phyloP scores from a whole-genome alignment of 2,113 vertebrate species.

The Dasyprocta punctata region DNA sequence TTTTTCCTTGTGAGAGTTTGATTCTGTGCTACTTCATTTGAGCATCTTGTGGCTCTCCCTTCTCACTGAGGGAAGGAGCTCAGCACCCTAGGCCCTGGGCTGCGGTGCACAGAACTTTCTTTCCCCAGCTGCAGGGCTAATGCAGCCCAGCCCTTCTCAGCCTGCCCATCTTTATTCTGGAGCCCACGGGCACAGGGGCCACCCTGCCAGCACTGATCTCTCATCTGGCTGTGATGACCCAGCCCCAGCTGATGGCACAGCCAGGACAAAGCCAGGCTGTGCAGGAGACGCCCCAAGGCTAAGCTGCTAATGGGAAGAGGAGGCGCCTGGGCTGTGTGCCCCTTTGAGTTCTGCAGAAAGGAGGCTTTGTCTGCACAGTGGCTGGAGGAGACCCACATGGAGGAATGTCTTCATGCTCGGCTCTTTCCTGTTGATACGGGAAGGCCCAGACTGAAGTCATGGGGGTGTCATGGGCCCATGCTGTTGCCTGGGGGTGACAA shows the following conservation, averaged over 20 bases:
- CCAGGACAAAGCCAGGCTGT: slow-evolving; percentile 77
- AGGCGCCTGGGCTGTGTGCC: slow-evolving; percentile 49
- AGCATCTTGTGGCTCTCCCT: not conserved
- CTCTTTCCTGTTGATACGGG: not conserved
- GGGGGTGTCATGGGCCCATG: not conserved
- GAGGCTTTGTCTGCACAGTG: slow-evolving; percentile 60
- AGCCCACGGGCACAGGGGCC: slow-evolving; percentile 64
- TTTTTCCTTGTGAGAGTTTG: not conserved
- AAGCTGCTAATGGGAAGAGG: slow-evolving; percentile 59
- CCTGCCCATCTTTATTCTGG: slow-evolving; percentile 6
- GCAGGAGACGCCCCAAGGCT: slow-evolving; percentile 61
- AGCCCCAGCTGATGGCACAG: not conserved
- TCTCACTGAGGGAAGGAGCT: not conserved
- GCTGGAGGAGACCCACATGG: not conserved
- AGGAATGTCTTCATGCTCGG: not conserved
- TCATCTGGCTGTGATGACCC: slow-evolving; percentile 49
- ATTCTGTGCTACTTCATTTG: not conserved
- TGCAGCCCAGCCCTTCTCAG: not conserved
- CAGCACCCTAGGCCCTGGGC: slow-evolving; percentile 41
- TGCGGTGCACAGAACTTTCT: slow-evolving; percentile 53
- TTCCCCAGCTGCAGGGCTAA: not conserved
- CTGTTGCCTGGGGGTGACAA: not conserved
- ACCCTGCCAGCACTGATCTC: not conserved
- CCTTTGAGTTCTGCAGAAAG: slow-evolving; percentile 72
- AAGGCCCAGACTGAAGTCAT: not conserved